phyloP scores from a whole-genome alignment of 2,113 vertebrate species.

The Ptilonorhynchus violaceus region DNA sequence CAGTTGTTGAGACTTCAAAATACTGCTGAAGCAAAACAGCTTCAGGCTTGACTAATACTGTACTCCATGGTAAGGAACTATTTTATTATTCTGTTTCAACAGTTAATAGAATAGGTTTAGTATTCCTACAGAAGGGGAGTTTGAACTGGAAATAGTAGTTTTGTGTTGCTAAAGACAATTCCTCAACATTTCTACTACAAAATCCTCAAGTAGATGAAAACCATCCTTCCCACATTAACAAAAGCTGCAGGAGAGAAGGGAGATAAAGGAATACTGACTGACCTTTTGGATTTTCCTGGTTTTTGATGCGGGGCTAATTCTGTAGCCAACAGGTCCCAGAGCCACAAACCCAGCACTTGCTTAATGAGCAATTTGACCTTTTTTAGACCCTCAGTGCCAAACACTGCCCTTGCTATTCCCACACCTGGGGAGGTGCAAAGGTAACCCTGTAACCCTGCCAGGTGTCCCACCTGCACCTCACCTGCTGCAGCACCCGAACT shows the following conservation, averaged over 20 bases:
- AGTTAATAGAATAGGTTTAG: not conserved
- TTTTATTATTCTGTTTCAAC: slow-evolving; percentile 18
- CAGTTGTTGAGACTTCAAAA: slow-evolving; percentile 40
- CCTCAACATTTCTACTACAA: not conserved
- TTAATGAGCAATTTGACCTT: not conserved
- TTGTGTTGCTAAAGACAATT: not conserved
- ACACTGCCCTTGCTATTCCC: not conserved
- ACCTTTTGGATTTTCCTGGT: not conserved
- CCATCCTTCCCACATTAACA: not conserved
- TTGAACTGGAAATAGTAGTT: not conserved
- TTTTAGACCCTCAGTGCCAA: not conserved
- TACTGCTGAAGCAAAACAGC: slow-evolving; percentile 9
- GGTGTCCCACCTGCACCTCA: not conserved
- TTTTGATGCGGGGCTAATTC: not conserved
- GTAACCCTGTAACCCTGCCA: accelerated
- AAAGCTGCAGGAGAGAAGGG: not conserved
- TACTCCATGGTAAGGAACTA: not conserved
- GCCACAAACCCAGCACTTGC: not conserved
- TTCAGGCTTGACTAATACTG: not conserved
- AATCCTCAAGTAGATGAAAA: not conserved
- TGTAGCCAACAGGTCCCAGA: not conserved
- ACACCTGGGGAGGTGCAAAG: not conserved
- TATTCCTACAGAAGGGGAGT: not conserved
- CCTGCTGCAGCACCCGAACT: not conserved
- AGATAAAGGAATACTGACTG: not conserved